Evolutionary conservation across 1,140 invertebrate genomes (phyloP).

Genomic region (Calliopsis andreniformis): DNA sequence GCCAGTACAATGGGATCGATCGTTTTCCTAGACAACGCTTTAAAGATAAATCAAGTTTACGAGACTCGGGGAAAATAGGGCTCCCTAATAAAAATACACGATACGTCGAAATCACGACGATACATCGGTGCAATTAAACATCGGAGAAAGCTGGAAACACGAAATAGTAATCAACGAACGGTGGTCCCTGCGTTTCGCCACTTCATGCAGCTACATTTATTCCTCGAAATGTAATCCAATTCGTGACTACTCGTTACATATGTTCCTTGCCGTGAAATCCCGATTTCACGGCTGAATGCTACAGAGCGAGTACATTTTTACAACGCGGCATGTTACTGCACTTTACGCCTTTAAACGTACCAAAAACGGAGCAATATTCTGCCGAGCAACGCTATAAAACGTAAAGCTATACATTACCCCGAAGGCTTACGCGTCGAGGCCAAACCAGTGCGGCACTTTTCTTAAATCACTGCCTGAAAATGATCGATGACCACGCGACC

Average conservation of each 20-base stretch:
- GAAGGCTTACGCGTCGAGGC: too few relatives aligned
- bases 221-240: not conserved
- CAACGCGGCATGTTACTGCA: too few relatives aligned
- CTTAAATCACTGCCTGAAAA: conserved; percentile 48
- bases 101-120: not conserved
- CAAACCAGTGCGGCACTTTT: conserved; percentile 28
- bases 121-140: not conserved
- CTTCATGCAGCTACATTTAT: not conserved
- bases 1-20: conserved; percentile 18
- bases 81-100: conserved; percentile 3
- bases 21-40: not conserved
- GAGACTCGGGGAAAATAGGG: not conserved
- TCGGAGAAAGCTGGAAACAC: too few relatives aligned
- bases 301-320: too few relatives aligned
- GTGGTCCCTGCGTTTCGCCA: not conserved
- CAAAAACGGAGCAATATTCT: too few relatives aligned
- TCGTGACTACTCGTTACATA: too few relatives aligned
- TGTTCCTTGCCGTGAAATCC: too few relatives aligned
- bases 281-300: too few relatives aligned
- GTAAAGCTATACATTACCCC: too few relatives aligned
- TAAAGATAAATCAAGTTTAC: conserved; percentile 26
- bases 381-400: too few relatives aligned
- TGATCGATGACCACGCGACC: conserved; percentile 57
- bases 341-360: too few relatives aligned
- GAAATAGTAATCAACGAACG: not conserved